Conservation (phyloP, 2,888 invertebrate species). For the Anoplius nigerrimus region DNA sequence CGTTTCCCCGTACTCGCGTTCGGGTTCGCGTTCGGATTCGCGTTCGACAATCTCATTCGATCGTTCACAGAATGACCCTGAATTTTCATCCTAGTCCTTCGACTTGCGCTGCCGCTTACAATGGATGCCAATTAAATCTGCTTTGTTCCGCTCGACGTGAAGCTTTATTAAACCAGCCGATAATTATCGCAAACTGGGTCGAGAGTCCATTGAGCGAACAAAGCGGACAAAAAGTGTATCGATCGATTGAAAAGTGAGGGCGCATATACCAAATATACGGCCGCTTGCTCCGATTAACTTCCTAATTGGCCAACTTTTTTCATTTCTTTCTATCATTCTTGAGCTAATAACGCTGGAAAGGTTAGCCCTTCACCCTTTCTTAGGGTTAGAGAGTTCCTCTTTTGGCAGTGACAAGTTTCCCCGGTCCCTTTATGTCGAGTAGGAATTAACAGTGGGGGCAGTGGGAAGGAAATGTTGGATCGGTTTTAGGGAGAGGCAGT, state of each 20-base stretch:
- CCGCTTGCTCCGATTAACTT: conserved; percentile 49
- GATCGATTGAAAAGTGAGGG: conserved; percentile 28
- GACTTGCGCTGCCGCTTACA: background rate
- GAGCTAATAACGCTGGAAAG: too few relatives aligned
- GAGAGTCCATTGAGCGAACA: conserved; percentile 52
- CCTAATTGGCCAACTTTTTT: conserved; percentile 41
- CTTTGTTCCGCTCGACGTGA: conserved; percentile 29
- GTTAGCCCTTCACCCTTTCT: too few relatives aligned
- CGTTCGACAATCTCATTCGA: too few relatives aligned
- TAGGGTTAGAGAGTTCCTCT: too few relatives aligned
- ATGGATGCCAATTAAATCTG: conserved; percentile 44
- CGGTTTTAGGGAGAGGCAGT: background rate
- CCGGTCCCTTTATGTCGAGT: too few relatives aligned
- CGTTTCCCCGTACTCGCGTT: too few relatives aligned
- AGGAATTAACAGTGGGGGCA: too few relatives aligned
- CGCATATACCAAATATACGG: conserved; percentile 45
- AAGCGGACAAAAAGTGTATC: conserved; percentile 23
- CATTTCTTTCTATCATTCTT: conserved; percentile 11
- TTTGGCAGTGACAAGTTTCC: too few relatives aligned
- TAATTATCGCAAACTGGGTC: conserved; percentile 66
- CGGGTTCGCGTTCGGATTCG: too few relatives aligned
- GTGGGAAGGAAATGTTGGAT: background rate
- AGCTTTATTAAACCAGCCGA: conserved; percentile 59
- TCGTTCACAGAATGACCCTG: background rate
- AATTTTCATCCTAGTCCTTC: background rate